Base-by-base conservation (phyloP, 1,140 invertebrate species). In the Drosophila nasuta region DNA sequence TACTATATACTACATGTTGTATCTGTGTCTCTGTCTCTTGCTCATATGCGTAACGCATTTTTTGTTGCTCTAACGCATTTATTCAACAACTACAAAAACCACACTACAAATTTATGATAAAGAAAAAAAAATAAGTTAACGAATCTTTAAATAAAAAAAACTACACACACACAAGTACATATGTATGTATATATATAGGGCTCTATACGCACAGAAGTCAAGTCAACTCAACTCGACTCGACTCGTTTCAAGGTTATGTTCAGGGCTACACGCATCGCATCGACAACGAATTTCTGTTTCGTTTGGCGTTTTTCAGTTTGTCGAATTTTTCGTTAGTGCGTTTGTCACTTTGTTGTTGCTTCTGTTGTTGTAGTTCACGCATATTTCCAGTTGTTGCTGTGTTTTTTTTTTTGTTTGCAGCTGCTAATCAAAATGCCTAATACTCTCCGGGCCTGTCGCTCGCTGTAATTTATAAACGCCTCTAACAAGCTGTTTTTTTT, bases 191-290 rank as follows among this genome's bases (percentile, higher is more conserved):
- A 33, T 33, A 33, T 33, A 33, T 15, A 56, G 11, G 5, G 5
- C 5, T 13, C 25, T 25, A 52, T 30, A 49, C 43, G 30, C 15
- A 67, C 43, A 49, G 25, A 76, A 57, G 48, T 41, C 54, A 69
- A 59, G 46, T 70, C 56, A 69, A 77, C 74, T 59, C 54, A 62
- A 58, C 46, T 70, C 56, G 68, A 77, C 69, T 65, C 75, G 66
- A 54, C 81, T 90, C 68, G 56, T 64, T 78, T 81, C 88, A 91
- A 91, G 88, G 88, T 91, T 91, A 91, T 91, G 88, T 91, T 91
- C 88, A 91, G 83, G 88, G 88, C 88, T 77, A 85, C 75, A 87
- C 88, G 88, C 87, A 91, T 76, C 87, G 87, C 80, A 91, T 80
- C 83, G 83, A 78, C 80, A 83, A 80, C 78, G 81, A 91, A 81